Conservation (phyloP, 2,888 invertebrate species). For the Prosopocoilus inquinatus region DNA sequence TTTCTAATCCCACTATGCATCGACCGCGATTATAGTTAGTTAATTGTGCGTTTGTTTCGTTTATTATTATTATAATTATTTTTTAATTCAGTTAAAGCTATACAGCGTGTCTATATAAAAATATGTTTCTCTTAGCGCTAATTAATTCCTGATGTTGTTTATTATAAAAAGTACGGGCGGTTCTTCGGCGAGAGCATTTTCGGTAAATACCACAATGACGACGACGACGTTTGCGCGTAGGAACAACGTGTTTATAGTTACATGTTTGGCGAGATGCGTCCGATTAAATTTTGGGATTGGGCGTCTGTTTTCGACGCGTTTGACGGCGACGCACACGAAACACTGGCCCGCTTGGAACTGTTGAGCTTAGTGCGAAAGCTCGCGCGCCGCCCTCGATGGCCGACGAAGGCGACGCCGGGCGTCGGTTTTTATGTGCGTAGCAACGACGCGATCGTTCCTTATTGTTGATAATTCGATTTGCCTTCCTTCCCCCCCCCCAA, state of each 20-base stretch:
- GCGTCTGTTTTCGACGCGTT: constrained; percentile 1
- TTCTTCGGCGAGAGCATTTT: background rate
- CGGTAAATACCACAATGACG: too few relatives aligned
- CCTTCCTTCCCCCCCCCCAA: background rate
- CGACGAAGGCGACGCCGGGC: background rate
- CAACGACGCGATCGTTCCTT: background rate
- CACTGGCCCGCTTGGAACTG: constrained; percentile 26
- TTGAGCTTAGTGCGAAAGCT: constrained; percentile 34
- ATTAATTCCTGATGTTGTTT: background rate
- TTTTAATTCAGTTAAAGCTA: too few relatives aligned
- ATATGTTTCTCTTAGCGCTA: background rate
- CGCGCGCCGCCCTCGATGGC: constrained; percentile 35
- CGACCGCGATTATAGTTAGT: too few relatives aligned
- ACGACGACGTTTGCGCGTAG: background rate
- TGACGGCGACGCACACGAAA: constrained; percentile 19
- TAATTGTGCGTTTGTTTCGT: too few relatives aligned
- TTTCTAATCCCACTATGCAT: too few relatives aligned
- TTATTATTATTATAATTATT: too few relatives aligned
- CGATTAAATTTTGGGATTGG: background rate
- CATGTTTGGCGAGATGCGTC: background rate
- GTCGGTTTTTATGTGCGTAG: background rate
- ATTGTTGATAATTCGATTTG: background rate
- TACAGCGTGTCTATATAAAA: background rate
- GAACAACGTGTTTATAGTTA: background rate
- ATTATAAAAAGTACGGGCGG: background rate